Conservation (phyloP, 2,113 vertebrate species). For the Narcine bancroftii region DNA sequence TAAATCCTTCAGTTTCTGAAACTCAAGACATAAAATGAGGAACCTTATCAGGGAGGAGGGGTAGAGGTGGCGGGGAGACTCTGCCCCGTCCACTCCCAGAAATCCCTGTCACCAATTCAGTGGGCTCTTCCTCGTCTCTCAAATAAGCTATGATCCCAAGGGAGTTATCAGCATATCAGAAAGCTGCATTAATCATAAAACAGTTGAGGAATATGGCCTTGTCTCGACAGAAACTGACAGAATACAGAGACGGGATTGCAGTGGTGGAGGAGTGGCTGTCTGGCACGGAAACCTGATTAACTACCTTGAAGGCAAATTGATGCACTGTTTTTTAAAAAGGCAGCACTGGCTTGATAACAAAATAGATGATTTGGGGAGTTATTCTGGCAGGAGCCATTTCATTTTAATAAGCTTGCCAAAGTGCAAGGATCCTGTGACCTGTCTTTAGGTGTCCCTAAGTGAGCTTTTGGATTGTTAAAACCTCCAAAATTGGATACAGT, state of each 20-base stretch:
- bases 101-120: background rate
- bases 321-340: background rate
- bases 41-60: background rate
- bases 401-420: constrained; percentile 21
- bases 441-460: background rate
- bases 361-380: constrained; percentile 26
- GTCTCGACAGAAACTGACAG: constrained; percentile 30
- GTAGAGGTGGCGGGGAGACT: background rate
- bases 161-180: constrained; percentile 25
- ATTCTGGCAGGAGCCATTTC: constrained; percentile 25
- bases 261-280: constrained; percentile 26
- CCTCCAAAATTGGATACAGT: background rate
- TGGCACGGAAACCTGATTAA: constrained; percentile 22
- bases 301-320: constrained; percentile 33
- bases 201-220: constrained; percentile 27
- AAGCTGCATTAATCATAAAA: constrained; percentile 25
- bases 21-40: background rate
- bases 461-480: constrained; percentile 9
- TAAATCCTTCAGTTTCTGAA: background rate
- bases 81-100: background rate
- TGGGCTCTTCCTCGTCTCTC: background rate
- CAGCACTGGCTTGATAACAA: constrained; percentile 30
- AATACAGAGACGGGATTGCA: constrained; percentile 25
- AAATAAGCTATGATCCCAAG: background rate
- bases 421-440: background rate